Percentiles rank a stretch among this genome's conserved stretches.
These are phyloP conservation scores for Pinna nobilis DNA, from an alignment of 1,140 invertebrate species.

Conservation along the genomic window DNA sequence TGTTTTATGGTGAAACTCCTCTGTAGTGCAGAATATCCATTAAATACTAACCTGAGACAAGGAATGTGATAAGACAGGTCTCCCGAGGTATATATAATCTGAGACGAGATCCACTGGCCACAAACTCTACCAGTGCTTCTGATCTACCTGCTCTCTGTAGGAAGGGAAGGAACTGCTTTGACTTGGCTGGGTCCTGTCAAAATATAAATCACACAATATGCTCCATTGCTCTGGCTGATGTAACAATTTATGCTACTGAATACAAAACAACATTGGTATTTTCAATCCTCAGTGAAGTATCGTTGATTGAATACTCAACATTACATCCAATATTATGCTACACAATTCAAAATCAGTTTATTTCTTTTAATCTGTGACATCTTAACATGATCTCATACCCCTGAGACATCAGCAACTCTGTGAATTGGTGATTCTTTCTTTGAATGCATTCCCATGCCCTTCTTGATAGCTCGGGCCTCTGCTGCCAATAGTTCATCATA, in stretches of 20 bases:
- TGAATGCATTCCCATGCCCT: conserved; percentile 73
- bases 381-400: conserved; percentile 74
- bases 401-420: conserved; percentile 91
- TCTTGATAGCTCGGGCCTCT: conserved; percentile 93
- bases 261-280: too few relatives aligned
- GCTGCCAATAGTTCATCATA: conserved; percentile 96
- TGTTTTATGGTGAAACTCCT: not conserved
- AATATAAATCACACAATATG: not conserved
- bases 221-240: too few relatives aligned
- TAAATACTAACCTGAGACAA: conserved; percentile 82
- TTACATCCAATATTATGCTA: too few relatives aligned
- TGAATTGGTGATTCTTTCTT: conserved; percentile 81
- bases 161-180: conserved; percentile 94
- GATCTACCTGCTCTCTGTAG: conserved; percentile 88
- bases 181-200: conserved; percentile 78
- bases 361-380: not conserved
- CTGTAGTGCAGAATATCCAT: not conserved
- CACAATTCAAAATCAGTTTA: too few relatives aligned
- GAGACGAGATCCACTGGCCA: conserved; percentile 93
- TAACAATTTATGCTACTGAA: too few relatives aligned
- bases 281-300: too few relatives aligned
- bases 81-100: conserved; percentile 96
- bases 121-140: conserved; percentile 96
- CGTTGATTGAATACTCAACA: too few relatives aligned
- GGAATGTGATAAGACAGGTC: conserved; percentile 95